Conservation (phyloP, 2,888 invertebrate genomes). For the Harpagoxenus sublaevis region DNA sequence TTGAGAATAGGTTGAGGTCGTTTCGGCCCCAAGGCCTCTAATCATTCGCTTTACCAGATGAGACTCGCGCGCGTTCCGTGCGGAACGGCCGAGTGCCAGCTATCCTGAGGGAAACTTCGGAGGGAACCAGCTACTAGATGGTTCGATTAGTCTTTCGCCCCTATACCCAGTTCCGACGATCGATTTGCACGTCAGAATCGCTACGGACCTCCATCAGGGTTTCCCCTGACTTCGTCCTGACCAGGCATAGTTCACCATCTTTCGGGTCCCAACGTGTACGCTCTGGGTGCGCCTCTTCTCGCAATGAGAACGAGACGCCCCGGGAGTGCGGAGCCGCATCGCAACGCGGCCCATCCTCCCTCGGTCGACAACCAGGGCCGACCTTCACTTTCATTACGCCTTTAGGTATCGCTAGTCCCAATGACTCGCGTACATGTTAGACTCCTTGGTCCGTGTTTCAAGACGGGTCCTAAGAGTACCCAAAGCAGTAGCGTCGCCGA, state of each 20-base stretch:
- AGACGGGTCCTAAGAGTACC: slow-evolving; percentile 89
- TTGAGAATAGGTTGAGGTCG: slow-evolving; percentile 92
- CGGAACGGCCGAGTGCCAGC: slow-evolving; percentile 70
- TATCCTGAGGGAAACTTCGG: slow-evolving; percentile 93
- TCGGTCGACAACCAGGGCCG: slow-evolving; percentile 84
- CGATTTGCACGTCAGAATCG: slow-evolving; percentile 91
- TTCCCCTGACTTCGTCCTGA: slow-evolving; percentile 89
- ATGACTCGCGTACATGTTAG: slow-evolving; percentile 91
- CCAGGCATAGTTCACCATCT: slow-evolving; percentile 92
- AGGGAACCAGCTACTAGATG: slow-evolving; percentile 93
- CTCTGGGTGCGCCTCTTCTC: slow-evolving; percentile 88
- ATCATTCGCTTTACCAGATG: slow-evolving; percentile 69
- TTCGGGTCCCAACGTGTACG: slow-evolving; percentile 87
- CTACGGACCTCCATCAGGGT: slow-evolving; percentile 89
- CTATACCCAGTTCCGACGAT: slow-evolving; percentile 92
- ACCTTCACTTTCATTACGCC: slow-evolving; percentile 90
- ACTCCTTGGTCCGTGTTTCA: slow-evolving; percentile 93
- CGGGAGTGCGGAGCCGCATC: slow-evolving; percentile 87
- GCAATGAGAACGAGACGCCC: slow-evolving; percentile 86
- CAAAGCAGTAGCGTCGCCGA: slow-evolving; percentile 84
- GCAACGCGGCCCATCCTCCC: slow-evolving; percentile 86
- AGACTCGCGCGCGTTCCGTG: slow-evolving; percentile 39
- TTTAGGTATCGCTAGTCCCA: slow-evolving; percentile 88
- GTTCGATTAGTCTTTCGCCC: slow-evolving; percentile 91
- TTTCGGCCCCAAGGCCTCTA: slow-evolving; percentile 88